These are phyloP conservation scores for Chiloscyllium punctatum DNA, from an alignment of 2,797 vertebrate genomes.

Conservation along the genomic window DNA sequence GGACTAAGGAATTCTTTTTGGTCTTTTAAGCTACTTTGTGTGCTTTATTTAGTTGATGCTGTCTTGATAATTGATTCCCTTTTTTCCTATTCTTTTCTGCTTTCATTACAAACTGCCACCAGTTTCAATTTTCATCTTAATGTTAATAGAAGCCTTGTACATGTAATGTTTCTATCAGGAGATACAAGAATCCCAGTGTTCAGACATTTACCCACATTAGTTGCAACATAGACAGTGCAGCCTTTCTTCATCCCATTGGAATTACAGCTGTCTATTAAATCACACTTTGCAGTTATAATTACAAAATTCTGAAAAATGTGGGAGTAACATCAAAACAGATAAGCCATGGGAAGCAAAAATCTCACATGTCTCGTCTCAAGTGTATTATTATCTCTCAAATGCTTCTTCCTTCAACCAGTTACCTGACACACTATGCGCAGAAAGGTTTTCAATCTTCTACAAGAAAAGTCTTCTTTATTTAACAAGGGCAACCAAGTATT, in stretches of 20 bases:
- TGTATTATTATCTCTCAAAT: neutral
- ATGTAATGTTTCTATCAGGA: neutral
- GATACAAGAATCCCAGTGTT: neutral
- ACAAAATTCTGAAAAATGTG: conserved; percentile 1
- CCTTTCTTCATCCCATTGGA: neutral
- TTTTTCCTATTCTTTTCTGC: neutral
- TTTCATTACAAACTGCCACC: neutral
- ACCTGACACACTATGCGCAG: neutral
- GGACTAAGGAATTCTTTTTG: neutral
- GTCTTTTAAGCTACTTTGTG: neutral
- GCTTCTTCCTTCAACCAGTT: neutral
- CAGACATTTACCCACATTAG: neutral
- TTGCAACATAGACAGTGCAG: neutral
- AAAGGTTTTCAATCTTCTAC: neutral
- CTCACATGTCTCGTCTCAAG: neutral
- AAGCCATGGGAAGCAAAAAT: neutral
- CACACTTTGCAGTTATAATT: conserved; percentile 8
- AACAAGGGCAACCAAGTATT: neutral
- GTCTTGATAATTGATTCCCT: neutral
- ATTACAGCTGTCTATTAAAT: conserved; percentile 3
- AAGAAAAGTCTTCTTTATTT: neutral
- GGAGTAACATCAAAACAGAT: conserved; percentile 9
- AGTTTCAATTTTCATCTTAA: neutral
- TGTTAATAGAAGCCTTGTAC: neutral
- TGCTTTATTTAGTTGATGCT: neutral